phyloP scores from a whole-genome alignment of 2,797 vertebrate genomes.

The Takifugu rubripes region DNA sequence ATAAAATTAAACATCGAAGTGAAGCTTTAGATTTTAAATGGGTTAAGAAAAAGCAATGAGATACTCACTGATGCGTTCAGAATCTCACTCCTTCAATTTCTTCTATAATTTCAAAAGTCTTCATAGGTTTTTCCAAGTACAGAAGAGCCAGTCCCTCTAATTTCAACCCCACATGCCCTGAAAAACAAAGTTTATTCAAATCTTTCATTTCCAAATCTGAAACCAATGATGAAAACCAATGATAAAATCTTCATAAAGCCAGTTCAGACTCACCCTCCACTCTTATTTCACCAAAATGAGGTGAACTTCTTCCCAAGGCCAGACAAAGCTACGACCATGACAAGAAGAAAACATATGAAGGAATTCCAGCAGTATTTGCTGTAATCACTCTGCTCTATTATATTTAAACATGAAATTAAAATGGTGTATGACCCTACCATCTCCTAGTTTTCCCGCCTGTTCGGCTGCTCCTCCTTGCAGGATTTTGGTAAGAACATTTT shows the following conservation, averaged over 20 bases:
- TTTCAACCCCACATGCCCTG: conserved; percentile 50
- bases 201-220: conserved; percentile 3
- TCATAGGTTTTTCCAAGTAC: conserved; percentile 92
- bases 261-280: conserved; percentile 70
- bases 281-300: conserved; percentile 91
- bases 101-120: conserved; percentile 61
- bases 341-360: conserved; percentile 26
- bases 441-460: conserved; percentile 97
- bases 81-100: conserved; percentile 62
- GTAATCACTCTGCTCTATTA: no score
- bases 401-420: no score
- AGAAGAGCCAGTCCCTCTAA: conserved; percentile 69
- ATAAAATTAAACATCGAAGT: conserved; percentile 1
- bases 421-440: conserved; percentile 76
- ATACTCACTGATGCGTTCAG: conserved; percentile 87
- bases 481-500: conserved; percentile 94
- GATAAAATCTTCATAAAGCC: not conserved
- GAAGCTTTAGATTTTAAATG: conserved; percentile 5
- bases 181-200: conserved; percentile 30
- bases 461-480: conserved; percentile 94
- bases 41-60: conserved; percentile 26
- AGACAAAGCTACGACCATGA: conserved; percentile 83
- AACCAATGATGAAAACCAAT: conserved; percentile 6
- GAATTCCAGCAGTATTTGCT: no score
- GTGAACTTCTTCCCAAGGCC: conserved; percentile 99